Conservation (phyloP, 2,888 invertebrate species). For the Thysanoteuthis rhombus region DNA sequence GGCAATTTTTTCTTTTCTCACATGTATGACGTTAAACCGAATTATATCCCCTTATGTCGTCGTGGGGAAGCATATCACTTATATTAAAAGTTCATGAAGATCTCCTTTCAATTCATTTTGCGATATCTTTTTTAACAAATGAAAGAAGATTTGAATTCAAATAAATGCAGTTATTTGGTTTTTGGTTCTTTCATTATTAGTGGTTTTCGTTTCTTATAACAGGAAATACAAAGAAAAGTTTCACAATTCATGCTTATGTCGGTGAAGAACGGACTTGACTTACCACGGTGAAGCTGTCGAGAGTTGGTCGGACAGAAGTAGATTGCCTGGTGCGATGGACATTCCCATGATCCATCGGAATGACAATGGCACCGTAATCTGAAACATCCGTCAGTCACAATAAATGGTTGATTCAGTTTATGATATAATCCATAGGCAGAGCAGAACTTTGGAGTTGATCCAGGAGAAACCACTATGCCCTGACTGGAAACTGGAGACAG, state of each 20-base stretch:
- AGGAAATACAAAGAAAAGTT: too few relatives aligned
- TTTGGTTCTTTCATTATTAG: not conserved
- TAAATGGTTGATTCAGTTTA: not conserved
- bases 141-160: not conserved
- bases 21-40: too few relatives aligned
- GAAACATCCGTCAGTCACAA: not conserved
- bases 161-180: not conserved
- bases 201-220: not conserved
- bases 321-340: constrained; percentile 38
- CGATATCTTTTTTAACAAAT: not conserved
- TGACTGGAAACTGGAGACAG: not conserved
- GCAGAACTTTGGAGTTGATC: not conserved
- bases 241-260: not conserved
- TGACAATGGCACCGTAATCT: constrained; percentile 41
- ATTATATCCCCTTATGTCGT: too few relatives aligned
- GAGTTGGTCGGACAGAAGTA: constrained; percentile 36
- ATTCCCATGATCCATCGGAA: constrained; percentile 55
- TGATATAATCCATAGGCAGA: not conserved
- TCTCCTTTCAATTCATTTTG: too few relatives aligned
- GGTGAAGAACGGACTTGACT: not conserved
- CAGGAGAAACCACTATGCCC: not conserved
- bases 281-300: not conserved
- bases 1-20: too few relatives aligned
- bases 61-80: too few relatives aligned
- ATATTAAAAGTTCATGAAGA: too few relatives aligned